phyloP scores from a whole-genome alignment of 2,797 vertebrate genomes.

The Diplodus sargus region DNA sequence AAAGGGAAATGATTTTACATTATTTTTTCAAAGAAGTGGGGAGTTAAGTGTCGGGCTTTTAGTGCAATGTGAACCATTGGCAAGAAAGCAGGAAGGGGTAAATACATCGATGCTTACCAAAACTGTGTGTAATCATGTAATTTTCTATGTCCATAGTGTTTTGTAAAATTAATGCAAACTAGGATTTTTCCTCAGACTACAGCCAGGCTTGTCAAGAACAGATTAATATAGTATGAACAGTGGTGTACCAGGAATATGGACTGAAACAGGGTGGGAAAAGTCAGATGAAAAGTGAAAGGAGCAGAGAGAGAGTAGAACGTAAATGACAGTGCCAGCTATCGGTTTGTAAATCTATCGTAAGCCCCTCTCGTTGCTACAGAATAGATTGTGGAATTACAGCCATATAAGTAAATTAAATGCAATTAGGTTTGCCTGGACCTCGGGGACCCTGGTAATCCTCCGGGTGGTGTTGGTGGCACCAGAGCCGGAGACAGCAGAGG shows the following conservation, averaged over 20 bases:
- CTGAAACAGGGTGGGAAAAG: not conserved
- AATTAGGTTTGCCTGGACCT: constrained; percentile 57
- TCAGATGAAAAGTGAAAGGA: constrained; percentile 2
- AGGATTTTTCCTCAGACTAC: no score
- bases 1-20: no score
- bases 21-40: no score
- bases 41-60: no score
- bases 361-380: constrained; percentile 52
- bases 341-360: constrained; percentile 30
- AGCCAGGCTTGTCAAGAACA: not conserved
- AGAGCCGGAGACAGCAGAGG: constrained; percentile 48
- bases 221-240: not conserved
- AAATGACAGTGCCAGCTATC: constrained; percentile 13
- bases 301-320: not conserved
- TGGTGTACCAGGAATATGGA: not conserved
- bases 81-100: no score
- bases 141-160: no score
- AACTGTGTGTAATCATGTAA: no score
- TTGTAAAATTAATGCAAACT: no score
- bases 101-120: no score
- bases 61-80: no score
- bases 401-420: constrained; percentile 72
- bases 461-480: constrained; percentile 53
- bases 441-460: constrained; percentile 61
- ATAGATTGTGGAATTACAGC: constrained; percentile 59